Percentiles rank a stretch among this genome's conserved stretches.
These are phyloP conservation scores for Columba guinea DNA, from an alignment of 2,797 vertebrate species.

Conservation along the genomic window DNA sequence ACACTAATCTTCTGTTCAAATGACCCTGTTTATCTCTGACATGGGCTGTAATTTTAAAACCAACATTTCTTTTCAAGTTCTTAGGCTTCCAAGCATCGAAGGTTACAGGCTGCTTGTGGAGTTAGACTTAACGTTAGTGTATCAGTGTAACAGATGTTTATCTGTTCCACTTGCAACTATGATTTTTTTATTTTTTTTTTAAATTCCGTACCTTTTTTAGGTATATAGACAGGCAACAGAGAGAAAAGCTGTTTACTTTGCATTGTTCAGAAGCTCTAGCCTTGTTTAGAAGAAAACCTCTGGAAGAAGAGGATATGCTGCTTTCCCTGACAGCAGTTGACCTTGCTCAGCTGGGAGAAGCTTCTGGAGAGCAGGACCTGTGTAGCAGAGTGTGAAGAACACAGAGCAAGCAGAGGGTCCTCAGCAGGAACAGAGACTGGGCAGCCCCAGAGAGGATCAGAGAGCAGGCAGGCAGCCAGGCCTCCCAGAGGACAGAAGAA, in stretches of 20 bases:
- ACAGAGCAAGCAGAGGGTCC: not conserved
- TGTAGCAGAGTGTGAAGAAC: not conserved
- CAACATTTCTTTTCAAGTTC: not conserved
- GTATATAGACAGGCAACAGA: not conserved
- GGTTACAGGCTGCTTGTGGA: not conserved
- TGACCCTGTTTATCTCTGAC: not conserved
- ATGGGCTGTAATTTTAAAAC: slow-evolving; percentile 39
- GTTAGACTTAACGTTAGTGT: not conserved
- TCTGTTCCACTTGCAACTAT: not conserved
- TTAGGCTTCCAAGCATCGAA: not conserved
- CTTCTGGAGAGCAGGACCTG: not conserved
- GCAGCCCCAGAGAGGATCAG: not conserved
- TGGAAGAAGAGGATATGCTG: not conserved
- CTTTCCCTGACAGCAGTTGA: slow-evolving; percentile 1
- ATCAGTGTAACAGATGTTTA: not conserved
- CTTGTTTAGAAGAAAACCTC: not conserved
- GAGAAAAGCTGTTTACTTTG: not conserved
- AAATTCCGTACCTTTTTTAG: not conserved
- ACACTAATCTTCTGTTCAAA: slow-evolving; percentile 7
- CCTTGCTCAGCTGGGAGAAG: not conserved
- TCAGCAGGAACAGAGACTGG: not conserved
- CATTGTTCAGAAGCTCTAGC: not conserved
- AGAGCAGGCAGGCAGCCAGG: not conserved
- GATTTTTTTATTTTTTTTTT: too few relatives aligned
- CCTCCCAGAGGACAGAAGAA: not conserved